These are phyloP conservation scores for Gryllus bimaculatus DNA, from an alignment of 1,140 invertebrate genomes.

Conservation along the genomic window DNA sequence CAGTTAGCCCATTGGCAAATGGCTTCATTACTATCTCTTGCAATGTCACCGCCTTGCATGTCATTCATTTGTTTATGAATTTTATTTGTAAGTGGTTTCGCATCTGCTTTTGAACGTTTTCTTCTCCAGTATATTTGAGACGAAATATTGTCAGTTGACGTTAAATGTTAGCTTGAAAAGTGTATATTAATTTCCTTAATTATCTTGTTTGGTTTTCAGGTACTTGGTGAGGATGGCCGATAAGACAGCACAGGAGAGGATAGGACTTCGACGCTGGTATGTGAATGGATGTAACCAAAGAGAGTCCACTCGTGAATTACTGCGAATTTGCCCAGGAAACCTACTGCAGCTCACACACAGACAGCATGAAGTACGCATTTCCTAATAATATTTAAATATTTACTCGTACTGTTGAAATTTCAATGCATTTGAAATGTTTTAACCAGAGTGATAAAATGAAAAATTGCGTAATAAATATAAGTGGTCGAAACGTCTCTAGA, in stretches of 20 bases:
- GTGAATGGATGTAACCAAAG: neutral
- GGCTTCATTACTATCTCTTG: too few species aligned
- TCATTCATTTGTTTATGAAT: too few species aligned
- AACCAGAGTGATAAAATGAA: too few species aligned
- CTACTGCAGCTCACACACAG: neutral
- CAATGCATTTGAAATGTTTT: too few species aligned
- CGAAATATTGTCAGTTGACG: neutral
- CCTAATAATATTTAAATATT: neutral
- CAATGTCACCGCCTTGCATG: too few species aligned
- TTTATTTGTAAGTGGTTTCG: too few species aligned
- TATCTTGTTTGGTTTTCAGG: neutral
- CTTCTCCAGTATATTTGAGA: too few species aligned
- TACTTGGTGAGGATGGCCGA: neutral
- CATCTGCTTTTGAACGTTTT: too few species aligned
- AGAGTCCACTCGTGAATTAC: neutral
- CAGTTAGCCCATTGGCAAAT: too few species aligned
- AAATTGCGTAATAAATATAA: too few species aligned
- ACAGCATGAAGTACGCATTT: neutral
- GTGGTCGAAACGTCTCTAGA: too few species aligned
- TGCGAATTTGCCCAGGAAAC: neutral
- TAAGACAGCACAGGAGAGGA: neutral
- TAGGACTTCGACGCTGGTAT: neutral
- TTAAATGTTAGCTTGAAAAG: neutral
- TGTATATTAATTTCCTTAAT: neutral
- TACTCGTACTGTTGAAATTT: neutral